Percentiles rank a stretch among this genome's conserved stretches.
These are phyloP conservation scores for Rhyacichthys aspro DNA, from an alignment of 2,797 vertebrate genomes.

Conservation along the genomic window DNA sequence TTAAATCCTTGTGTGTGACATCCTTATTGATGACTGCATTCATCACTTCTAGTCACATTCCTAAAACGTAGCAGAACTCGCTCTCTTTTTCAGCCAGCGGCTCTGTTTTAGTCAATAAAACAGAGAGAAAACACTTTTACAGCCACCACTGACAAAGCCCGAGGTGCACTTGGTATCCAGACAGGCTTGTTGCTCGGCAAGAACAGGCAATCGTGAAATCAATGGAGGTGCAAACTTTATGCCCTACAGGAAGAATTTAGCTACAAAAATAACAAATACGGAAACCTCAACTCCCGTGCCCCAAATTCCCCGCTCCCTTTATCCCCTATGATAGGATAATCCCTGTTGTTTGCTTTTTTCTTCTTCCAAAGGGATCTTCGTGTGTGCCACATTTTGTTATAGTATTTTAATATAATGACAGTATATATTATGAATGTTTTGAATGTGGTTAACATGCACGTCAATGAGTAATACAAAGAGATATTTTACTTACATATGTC, in stretches of 20 bases:
- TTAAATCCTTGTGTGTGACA: conserved; percentile 26
- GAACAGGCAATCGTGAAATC: conserved; percentile 55
- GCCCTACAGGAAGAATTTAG: conserved; percentile 52
- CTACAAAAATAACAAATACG: conserved; percentile 54
- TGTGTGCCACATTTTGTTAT: conserved; percentile 34
- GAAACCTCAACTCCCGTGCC: conserved; percentile 31
- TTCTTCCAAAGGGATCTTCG: conserved; percentile 31
- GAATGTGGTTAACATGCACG: conserved; percentile 33
- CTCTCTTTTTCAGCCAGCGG: conserved; percentile 23
- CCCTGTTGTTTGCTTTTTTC: conserved; percentile 63
- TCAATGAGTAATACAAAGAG: conserved; percentile 34
- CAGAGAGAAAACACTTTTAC: conserved; percentile 41
- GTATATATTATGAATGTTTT: conserved; percentile 1
- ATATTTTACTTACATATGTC: conserved; percentile 22
- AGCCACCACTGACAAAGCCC: conserved; percentile 36
- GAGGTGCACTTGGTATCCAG: conserved; percentile 48
- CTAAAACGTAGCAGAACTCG: conserved; percentile 23
- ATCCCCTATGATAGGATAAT: conserved; percentile 51
- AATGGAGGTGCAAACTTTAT: conserved; percentile 48
- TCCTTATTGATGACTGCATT: conserved; percentile 41
- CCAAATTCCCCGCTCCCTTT: conserved; percentile 31
- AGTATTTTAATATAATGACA: conserved; percentile 14
- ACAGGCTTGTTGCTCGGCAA: conserved; percentile 47
- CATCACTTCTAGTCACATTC: conserved; percentile 44
- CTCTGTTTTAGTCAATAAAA: conserved; percentile 51